phyloP scores from a whole-genome alignment of 1,140 invertebrate species.

The Wasmannia auropunctata region DNA sequence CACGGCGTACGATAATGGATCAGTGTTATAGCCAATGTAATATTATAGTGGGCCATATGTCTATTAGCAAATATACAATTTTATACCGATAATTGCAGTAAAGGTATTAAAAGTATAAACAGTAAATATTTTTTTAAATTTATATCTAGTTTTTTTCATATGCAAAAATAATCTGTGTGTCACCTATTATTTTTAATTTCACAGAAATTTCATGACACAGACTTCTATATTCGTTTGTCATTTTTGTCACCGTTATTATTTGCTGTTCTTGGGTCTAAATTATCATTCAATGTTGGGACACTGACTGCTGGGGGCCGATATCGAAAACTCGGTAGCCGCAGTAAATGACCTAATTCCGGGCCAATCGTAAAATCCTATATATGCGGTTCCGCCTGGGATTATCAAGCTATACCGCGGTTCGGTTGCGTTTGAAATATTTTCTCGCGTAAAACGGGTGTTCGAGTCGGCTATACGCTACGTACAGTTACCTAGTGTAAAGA shows the following conservation, averaged over 20 bases:
- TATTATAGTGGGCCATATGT: not conserved
- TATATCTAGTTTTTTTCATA: not conserved
- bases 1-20: not conserved
- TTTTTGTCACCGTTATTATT: not conserved
- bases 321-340: not conserved
- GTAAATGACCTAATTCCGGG: not conserved
- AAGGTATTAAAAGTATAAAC: not conserved
- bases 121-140: not conserved
- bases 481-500: conserved; percentile 12
- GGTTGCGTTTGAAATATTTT: conserved; percentile 30
- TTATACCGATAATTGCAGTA: not conserved
- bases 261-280: not conserved
- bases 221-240: not conserved
- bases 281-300: not conserved
- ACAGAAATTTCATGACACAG: not conserved
- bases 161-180: not conserved
- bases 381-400: not conserved
- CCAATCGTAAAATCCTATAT: not conserved
- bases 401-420: not conserved
- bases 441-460: conserved; percentile 26
- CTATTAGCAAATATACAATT: not conserved
- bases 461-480: conserved; percentile 11
- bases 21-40: not conserved
- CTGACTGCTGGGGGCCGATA: not conserved
- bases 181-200: not conserved